Conservation (phyloP, 2,888 invertebrate species). For the Cancer borealis region DNA sequence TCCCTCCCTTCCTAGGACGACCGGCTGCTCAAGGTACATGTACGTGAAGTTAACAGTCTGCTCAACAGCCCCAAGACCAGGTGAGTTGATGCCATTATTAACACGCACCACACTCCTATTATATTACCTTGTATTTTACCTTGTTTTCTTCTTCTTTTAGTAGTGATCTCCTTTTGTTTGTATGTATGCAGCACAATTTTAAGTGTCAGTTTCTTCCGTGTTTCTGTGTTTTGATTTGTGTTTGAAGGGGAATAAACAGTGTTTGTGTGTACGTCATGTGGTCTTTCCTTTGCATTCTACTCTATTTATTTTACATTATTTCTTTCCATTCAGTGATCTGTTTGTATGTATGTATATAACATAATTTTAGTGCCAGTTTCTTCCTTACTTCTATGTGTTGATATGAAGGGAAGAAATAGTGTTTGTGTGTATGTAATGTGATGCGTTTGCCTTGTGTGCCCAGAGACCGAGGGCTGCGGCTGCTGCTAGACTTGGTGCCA, state of each 20-base stretch:
- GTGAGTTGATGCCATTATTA: not conserved
- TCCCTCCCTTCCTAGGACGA: not conserved
- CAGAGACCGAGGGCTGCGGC: conserved; percentile 45
- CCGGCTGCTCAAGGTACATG: not conserved
- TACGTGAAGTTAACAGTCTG: not conserved
- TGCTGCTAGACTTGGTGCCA: conserved; percentile 26
- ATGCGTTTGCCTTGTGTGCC: not conserved
- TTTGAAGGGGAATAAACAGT: no score
- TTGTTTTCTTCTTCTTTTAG: no score
- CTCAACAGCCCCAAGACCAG: not conserved
- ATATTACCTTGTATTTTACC: not conserved
- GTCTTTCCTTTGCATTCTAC: no score
- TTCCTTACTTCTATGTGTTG: no score
- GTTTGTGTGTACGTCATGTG: no score
- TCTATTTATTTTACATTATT: no score
- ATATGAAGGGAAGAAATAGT: not conserved
- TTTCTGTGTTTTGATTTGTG: no score
- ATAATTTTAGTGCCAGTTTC: no score
- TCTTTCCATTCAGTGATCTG: no score
- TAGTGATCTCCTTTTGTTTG: not conserved
- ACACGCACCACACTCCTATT: not conserved
- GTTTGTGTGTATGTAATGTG: not conserved
- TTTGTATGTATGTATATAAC: no score
- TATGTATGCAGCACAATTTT: not conserved
- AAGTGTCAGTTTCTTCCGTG: no score